Evolutionary conservation across 1,140 invertebrate genomes (phyloP), one percentile per base, ranked within the genome.

Genomic region (Lordiphosa collinella): DNA sequence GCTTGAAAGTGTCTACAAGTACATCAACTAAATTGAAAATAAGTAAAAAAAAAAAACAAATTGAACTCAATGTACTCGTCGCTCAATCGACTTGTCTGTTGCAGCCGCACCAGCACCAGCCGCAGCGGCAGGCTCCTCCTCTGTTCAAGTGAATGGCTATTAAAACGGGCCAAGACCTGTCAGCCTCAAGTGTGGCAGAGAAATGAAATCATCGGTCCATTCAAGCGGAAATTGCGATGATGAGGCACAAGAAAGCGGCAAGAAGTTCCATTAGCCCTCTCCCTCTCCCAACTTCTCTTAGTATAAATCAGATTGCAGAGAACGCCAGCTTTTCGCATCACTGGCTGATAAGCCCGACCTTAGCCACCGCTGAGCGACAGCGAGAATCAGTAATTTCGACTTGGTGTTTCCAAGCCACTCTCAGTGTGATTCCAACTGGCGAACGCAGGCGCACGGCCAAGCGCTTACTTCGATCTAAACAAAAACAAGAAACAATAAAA

Each of bases 11-110:
- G 4, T 22, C 18, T 2, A 22, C 18, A 22, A 22, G 18, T 22
- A 22, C 18, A 22, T 22, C 4, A 22, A 22, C 18, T 22, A 22
- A 22, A 22, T 9, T 9, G 31, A 34, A 22, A 2, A 35, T 43
- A 56, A 22, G 4, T 22, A 43, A 53, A 35, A 58, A 55, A 43
- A 56, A 62, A 58, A 22, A 5, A 22, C 4, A 22, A 48, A 59
- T 11, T 53, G 12, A 73, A 69, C 35, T 43, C 57, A 48, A 67
- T 54, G 43, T 61, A 41, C 69, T 59, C 65, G 61, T 59, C 65
- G 61, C 63, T 76, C 63, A 78, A 79, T 58, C 64, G 58, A 67
- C 34, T 72, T 72, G 73, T 69, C 68, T 50, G 54, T 48, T 78
- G 73, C 73, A 79, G 44, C 52, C 51, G 50, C 44, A 16, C 10